Conservation (phyloP, 2,113 vertebrate species). For the Peromyscus californicus region DNA sequence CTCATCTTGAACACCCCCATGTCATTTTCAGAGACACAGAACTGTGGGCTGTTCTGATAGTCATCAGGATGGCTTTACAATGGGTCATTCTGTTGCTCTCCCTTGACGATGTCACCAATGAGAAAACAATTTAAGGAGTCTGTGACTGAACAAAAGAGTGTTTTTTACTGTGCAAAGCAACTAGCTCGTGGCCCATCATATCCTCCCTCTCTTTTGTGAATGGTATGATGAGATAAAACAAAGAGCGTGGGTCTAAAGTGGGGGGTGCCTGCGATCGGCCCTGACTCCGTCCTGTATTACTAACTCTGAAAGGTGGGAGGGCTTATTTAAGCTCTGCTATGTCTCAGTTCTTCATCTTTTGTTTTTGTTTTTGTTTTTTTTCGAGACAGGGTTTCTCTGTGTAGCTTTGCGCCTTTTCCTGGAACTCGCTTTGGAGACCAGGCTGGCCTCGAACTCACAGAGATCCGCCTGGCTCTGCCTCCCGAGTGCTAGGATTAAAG, state of each 20-base stretch:
- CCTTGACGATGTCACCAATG: conserved; percentile 53
- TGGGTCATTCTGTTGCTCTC: conserved; percentile 32
- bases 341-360: neutral
- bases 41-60: neutral
- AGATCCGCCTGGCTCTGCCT: too few species aligned
- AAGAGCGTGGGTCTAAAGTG: neutral
- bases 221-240: neutral
- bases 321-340: neutral
- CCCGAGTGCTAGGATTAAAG: too few species aligned
- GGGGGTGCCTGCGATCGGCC: neutral
- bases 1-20: neutral
- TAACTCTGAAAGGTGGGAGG: neutral
- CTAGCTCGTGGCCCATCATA: neutral
- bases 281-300: neutral
- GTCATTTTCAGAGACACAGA: neutral
- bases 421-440: too few species aligned
- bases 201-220: neutral
- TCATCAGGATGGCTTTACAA: neutral
- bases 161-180: neutral
- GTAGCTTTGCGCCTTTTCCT: too few species aligned
- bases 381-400: too few species aligned
- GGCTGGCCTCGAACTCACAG: too few species aligned
- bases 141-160: conserved; percentile 14
- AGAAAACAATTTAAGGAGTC: conserved; percentile 39
- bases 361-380: too few species aligned